Conservation (phyloP, 2,888 invertebrate species). For the Phytoseiulus persimilis region DNA sequence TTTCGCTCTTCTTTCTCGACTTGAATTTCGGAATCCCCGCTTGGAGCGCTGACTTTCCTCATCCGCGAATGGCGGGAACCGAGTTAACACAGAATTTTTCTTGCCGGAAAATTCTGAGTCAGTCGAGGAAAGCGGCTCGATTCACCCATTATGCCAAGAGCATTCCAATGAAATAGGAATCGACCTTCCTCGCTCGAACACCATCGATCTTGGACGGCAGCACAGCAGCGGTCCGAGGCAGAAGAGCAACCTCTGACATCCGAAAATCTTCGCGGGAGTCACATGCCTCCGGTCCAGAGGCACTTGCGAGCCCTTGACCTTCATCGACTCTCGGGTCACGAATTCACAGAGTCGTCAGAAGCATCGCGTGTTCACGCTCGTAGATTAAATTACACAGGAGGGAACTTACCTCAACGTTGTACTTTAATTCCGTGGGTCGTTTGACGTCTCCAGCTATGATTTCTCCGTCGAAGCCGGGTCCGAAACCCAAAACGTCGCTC, state of each 20-base stretch:
- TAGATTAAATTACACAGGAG: no score
- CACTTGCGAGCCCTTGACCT: not conserved
- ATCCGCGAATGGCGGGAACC: not conserved
- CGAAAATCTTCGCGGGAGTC: not conserved
- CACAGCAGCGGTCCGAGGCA: no score
- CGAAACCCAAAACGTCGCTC: not conserved
- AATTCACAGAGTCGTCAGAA: not conserved
- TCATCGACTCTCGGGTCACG: not conserved
- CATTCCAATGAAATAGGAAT: not conserved
- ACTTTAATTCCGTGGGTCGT: not conserved
- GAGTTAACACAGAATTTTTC: not conserved
- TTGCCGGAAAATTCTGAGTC: not conserved
- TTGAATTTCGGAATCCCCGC: not conserved
- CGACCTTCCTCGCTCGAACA: not conserved
- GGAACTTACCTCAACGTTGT: conserved; percentile 32
- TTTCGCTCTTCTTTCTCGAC: not conserved
- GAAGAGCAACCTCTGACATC: not conserved
- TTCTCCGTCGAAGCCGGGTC: conserved; percentile 27
- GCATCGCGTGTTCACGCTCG: no score
- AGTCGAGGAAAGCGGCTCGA: not conserved
- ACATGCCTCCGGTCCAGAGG: not conserved
- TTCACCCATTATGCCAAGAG: not conserved
- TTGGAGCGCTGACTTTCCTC: not conserved
- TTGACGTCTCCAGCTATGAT: conserved; percentile 11
- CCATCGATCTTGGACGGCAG: not conserved